Evolutionary conservation across 1,140 invertebrate genomes (phyloP).

Genomic region (Anoplolepis gracilipes): DNA sequence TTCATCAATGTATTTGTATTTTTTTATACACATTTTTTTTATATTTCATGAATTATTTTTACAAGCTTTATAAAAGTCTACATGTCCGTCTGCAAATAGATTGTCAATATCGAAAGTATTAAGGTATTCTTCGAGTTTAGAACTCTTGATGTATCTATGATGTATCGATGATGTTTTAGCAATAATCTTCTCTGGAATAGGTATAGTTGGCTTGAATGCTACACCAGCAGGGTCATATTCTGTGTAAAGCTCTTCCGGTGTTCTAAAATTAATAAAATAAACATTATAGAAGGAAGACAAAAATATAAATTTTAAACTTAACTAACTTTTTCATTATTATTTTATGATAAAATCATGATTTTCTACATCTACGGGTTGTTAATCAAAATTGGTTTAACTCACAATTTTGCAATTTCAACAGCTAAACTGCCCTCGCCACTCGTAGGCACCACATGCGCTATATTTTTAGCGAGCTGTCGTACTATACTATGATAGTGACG

Average conservation of each 20-base stretch:
- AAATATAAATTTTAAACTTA: neutral
- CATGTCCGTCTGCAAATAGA: slow-evolving; percentile 45
- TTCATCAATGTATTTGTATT: neutral
- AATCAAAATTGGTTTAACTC: slow-evolving; percentile 75
- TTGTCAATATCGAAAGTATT: slow-evolving; percentile 50
- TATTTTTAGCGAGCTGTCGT: slow-evolving; percentile 87
- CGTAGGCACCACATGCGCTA: slow-evolving; percentile 87
- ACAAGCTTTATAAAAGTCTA: slow-evolving; percentile 68
- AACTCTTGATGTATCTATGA: slow-evolving; percentile 54
- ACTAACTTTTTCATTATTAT: neutral
- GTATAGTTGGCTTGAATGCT: slow-evolving; percentile 82
- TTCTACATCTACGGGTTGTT: neutral
- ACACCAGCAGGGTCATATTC: slow-evolving; percentile 81
- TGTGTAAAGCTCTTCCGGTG: slow-evolving; percentile 77
- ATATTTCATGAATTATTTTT: slow-evolving; percentile 22
- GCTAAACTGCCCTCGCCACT: slow-evolving; percentile 87
- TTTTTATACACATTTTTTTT: slow-evolving; percentile 24
- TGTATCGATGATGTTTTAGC: slow-evolving; percentile 36
- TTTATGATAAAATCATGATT: neutral
- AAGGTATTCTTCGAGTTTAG: slow-evolving; percentile 67
- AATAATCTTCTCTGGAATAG: slow-evolving; percentile 74
- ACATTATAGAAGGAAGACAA: too few species aligned
- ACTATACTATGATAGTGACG: slow-evolving; percentile 92
- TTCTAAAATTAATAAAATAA: slow-evolving; percentile 75
- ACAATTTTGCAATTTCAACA: slow-evolving; percentile 88